A percentile compares a stretch with the other conserved stretches of the same genome.
phyloP scores from a whole-genome alignment of 1,140 invertebrate species.

The Apis laboriosa region DNA sequence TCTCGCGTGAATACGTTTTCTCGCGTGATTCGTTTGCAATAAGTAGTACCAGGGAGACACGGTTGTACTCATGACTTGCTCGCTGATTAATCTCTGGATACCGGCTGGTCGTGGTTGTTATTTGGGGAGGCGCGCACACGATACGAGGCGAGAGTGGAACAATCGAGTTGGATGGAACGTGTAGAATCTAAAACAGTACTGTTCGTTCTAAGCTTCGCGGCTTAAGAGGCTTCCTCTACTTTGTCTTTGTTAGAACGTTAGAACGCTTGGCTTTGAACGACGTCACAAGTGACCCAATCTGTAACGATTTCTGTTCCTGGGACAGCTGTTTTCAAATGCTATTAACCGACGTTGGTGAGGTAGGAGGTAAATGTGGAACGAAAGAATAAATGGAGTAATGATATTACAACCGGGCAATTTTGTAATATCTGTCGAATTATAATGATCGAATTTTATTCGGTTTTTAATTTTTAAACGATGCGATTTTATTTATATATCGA shows the following conservation, averaged over 20 bases:
- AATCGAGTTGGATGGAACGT: conserved; percentile 11
- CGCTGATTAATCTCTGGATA: background rate
- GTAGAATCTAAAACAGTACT: conserved; percentile 22
- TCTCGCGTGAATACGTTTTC: no score
- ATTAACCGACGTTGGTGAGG: background rate
- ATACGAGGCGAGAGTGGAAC: background rate
- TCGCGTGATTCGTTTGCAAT: background rate
- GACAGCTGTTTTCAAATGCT: conserved; percentile 12
- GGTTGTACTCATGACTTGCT: background rate
- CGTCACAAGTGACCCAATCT: conserved; percentile 9
- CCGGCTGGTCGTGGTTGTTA: background rate
- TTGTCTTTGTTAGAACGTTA: conserved; percentile 11
- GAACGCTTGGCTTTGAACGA: background rate
- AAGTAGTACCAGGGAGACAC: background rate
- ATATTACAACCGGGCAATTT: background rate
- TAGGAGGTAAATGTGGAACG: conserved; percentile 4
- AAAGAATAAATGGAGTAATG: background rate
- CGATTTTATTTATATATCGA: no score
- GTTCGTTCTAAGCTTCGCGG: conserved; percentile 14
- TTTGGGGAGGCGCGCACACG: background rate
- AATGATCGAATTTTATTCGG: no score
- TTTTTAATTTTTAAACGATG: no score
- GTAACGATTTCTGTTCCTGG: conserved; percentile 3
- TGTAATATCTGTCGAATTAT: background rate
- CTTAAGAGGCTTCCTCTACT: conserved; percentile 12